A percentile compares a stretch with the other conserved stretches of the same genome.
Conservation (phyloP, 2,888 invertebrate species). For the Apodemia duryi region DNA sequence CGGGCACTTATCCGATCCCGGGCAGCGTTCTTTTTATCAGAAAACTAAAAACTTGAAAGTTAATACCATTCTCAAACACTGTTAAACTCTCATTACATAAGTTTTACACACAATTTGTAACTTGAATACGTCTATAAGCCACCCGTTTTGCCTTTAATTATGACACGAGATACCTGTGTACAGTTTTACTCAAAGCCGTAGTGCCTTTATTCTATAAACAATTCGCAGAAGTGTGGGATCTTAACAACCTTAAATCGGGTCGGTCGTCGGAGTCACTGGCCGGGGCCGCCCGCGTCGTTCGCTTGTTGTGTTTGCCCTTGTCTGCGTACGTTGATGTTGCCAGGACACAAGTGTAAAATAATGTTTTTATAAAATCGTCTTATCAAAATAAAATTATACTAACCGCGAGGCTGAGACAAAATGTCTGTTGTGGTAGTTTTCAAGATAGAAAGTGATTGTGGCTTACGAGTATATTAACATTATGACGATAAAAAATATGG, state of each 20-base stretch:
- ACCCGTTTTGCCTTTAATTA: not conserved
- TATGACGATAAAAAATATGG: no score
- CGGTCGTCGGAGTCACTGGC: conserved; percentile 10
- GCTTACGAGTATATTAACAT: no score
- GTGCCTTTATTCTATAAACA: conserved; percentile 5
- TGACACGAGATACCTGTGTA: conserved; percentile 4
- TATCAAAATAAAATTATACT: not conserved
- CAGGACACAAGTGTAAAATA: not conserved
- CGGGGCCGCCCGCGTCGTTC: conserved; percentile 14
- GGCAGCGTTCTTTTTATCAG: no score
- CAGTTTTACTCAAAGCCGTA: conserved; percentile 8
- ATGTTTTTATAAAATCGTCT: not conserved
- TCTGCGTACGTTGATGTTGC: conserved; percentile 28
- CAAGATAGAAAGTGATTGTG: no score
- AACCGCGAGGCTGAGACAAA: no score
- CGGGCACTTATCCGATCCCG: no score
- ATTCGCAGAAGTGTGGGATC: conserved; percentile 14
- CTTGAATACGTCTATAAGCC: not conserved
- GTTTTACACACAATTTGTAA: not conserved
- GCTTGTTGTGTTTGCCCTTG: conserved; percentile 33
- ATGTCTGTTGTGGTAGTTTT: no score
- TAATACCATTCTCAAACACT: not conserved
- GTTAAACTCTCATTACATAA: not conserved
- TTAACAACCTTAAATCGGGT: conserved; percentile 13
- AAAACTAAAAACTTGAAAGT: no score